phyloP scores from a whole-genome alignment of 2,888 invertebrate genomes.

The Aricia artaxerxes region DNA sequence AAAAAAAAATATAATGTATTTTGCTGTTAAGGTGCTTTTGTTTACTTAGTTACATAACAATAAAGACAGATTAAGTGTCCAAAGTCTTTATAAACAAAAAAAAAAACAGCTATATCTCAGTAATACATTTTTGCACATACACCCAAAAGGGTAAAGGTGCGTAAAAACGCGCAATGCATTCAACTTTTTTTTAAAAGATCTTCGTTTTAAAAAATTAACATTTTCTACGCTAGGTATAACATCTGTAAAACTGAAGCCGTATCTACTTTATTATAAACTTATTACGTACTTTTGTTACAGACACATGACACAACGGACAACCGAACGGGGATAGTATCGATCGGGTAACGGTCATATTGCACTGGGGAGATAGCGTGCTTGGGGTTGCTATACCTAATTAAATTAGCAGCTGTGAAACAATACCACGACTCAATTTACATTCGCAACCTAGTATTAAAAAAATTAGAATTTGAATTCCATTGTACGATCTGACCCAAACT shows the following conservation, averaged over 20 bases:
- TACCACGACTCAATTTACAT: background rate
- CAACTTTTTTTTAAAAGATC: no score
- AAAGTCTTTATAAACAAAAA: no score
- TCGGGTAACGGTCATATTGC: constrained; percentile 27
- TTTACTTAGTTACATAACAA: no score
- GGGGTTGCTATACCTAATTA: constrained; percentile 25
- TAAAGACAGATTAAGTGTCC: no score
- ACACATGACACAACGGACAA: constrained; percentile 18
- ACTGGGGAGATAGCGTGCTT: constrained; percentile 23
- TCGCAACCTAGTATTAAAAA: background rate
- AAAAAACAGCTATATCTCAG: no score
- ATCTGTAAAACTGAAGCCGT: background rate
- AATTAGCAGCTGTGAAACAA: constrained; percentile 25
- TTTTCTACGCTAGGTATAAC: background rate
- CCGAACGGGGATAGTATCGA: constrained; percentile 25
- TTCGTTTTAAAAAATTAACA: no score
- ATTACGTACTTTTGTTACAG: background rate
- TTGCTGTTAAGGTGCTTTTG: no score
- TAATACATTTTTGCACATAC: no score
- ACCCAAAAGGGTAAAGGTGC: no score
- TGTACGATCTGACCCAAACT: background rate
- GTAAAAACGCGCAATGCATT: no score
- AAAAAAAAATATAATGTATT: no score
- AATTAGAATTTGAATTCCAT: background rate
- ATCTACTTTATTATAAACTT: background rate